These are phyloP conservation scores for Lycocorax pyrrhopterus DNA, from an alignment of 2,113 vertebrate species.

Conservation along the genomic window DNA sequence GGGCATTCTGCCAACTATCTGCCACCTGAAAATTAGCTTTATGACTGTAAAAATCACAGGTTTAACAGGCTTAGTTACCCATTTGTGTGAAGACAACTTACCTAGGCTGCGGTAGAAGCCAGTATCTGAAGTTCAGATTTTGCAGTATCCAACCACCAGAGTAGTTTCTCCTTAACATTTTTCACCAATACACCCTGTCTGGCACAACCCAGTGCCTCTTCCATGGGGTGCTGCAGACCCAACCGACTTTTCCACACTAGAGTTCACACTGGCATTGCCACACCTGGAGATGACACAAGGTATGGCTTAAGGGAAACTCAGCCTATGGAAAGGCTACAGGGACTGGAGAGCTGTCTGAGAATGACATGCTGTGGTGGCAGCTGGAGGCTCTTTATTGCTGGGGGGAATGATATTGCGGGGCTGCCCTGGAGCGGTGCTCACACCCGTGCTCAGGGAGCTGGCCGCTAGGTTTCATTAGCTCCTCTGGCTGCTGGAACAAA, in stretches of 20 bases:
- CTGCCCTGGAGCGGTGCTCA: fast-evolving
- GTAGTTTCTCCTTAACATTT: neutral
- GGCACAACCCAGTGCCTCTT: neutral
- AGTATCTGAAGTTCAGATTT: neutral
- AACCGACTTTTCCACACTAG: neutral
- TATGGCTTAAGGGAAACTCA: neutral
- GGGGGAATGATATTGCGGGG: too few relatives aligned
- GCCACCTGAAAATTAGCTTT: neutral
- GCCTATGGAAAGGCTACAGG: neutral
- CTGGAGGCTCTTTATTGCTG: neutral
- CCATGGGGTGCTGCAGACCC: neutral
- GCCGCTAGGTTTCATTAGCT: neutral
- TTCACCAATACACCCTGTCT: fast-evolving
- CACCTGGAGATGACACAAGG: neutral
- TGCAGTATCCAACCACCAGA: neutral
- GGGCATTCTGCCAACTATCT: neutral
- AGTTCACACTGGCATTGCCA: neutral
- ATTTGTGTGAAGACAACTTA: neutral
- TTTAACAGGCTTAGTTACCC: neutral
- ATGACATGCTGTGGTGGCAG: neutral
- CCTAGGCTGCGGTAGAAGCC: neutral
- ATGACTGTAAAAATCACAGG: neutral
- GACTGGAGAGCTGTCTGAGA: neutral
- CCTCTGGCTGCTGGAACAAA: neutral
- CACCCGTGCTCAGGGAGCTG: fast-evolving